Conservation (phyloP, 2,113 vertebrate species). For the Protobothrops mucrosquamatus region DNA sequence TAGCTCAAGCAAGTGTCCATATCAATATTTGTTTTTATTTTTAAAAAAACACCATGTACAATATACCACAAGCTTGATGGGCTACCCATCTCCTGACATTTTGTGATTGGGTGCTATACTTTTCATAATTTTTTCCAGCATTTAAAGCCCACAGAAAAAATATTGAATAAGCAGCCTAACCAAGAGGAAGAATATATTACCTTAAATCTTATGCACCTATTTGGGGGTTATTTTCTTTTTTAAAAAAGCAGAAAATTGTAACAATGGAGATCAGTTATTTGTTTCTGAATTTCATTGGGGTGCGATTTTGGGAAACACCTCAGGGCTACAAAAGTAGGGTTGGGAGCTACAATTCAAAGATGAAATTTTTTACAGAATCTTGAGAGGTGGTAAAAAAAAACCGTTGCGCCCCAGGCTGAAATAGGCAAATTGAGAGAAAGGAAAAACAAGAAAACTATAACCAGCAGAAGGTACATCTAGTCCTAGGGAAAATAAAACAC, state of each 20-base stretch:
- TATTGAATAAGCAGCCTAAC: background rate
- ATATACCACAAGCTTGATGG: background rate
- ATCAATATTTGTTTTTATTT: background rate
- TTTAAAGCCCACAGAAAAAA: background rate
- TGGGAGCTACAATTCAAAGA: background rate
- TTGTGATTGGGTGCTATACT: background rate
- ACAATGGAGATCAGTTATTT: background rate
- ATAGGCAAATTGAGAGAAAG: background rate
- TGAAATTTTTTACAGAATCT: background rate
- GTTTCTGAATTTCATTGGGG: background rate
- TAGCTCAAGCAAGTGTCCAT: background rate
- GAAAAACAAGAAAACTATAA: background rate
- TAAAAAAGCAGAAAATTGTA: background rate
- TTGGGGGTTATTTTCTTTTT: background rate
- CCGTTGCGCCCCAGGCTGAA: background rate
- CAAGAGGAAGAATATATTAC: background rate
- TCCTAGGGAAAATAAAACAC: background rate
- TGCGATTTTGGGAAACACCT: background rate
- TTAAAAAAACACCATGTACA: background rate
- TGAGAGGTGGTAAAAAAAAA: background rate
- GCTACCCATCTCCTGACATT: background rate
- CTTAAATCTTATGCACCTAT: background rate
- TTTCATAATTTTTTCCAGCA: background rate
- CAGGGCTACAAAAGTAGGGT: background rate
- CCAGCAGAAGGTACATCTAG: background rate